Conservation (phyloP, 2,797 vertebrate species). For the Gambusia yucatana region DNA sequence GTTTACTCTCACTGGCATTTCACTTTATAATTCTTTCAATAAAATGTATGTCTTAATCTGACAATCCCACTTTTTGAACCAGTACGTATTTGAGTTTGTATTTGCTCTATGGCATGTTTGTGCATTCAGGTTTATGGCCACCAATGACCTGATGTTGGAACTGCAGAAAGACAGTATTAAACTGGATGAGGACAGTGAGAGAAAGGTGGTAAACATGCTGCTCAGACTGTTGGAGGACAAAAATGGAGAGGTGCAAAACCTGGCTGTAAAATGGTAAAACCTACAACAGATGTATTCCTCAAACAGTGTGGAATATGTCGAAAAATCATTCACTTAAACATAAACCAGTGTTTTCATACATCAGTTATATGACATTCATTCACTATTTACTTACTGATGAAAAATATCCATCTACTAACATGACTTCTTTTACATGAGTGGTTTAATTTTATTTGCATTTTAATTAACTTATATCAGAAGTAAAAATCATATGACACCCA, state of each 20-base stretch:
- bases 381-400: not conserved
- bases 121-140: conserved; percentile 92
- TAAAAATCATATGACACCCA: not conserved
- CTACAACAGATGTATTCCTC: not conserved
- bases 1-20: not conserved
- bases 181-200: conserved; percentile 94
- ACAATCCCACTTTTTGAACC: not conserved
- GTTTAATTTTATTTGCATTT: not conserved
- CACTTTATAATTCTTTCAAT: not conserved
- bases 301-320: not conserved
- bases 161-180: conserved; percentile 96
- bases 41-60: not conserved
- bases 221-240: conserved; percentile 93
- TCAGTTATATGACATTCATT: not conserved
- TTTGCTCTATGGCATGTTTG: conserved; percentile 8
- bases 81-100: not conserved
- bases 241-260: conserved; percentile 96
- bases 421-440: not conserved
- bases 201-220: conserved; percentile 92
- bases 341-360: not conserved
- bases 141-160: conserved; percentile 96
- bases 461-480: not conserved
- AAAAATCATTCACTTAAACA: not conserved
- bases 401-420: not conserved
- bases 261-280: conserved; percentile 93